phyloP scores from a whole-genome alignment of 2,113 vertebrate species.

The Azemiops feae region DNA sequence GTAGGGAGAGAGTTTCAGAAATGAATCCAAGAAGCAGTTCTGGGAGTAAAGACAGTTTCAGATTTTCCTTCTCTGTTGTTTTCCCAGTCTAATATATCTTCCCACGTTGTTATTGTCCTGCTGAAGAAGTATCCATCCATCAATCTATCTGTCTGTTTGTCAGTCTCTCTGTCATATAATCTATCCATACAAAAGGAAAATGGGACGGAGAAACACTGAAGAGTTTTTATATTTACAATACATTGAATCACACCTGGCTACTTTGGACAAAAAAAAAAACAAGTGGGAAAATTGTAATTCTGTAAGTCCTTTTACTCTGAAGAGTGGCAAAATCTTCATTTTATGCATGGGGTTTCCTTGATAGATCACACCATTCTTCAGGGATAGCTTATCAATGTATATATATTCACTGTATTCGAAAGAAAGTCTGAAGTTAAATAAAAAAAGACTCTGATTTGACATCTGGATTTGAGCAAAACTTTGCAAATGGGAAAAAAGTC shows the following conservation, averaged over 20 bases:
- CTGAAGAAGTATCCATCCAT: neutral
- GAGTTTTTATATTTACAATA: neutral
- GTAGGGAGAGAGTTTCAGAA: neutral
- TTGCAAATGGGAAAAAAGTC: neutral
- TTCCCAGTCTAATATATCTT: neutral
- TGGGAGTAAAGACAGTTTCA: neutral
- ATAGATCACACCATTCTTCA: neutral
- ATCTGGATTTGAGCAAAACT: neutral
- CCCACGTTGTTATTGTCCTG: neutral
- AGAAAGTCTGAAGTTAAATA: neutral
- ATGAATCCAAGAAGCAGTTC: too few species aligned
- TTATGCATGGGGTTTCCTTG: neutral
- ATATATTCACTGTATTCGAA: neutral
- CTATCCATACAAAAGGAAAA: neutral
- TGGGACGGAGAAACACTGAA: neutral
- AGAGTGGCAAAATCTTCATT: neutral
- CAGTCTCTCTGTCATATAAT: neutral
- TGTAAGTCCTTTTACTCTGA: neutral
- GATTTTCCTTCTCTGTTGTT: neutral
- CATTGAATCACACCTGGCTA: neutral
- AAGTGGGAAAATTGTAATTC: neutral
- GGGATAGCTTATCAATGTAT: neutral
- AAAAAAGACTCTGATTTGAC: neutral
- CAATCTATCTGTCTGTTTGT: neutral
- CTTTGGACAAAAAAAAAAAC: neutral